phyloP scores from a whole-genome alignment of 1,140 invertebrate species.

The Drosophila sp. region DNA sequence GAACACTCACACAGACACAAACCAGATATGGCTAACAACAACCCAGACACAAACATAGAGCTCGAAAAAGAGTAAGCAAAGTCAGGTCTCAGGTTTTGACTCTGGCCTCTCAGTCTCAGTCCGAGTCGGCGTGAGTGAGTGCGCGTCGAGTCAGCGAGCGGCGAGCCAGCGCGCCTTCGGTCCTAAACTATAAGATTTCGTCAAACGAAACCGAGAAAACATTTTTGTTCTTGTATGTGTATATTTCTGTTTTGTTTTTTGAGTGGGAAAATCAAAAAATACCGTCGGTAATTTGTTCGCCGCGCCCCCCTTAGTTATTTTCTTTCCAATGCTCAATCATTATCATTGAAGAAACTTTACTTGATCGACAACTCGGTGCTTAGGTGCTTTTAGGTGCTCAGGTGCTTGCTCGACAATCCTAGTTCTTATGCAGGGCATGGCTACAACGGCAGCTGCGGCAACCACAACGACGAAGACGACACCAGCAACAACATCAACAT shows the following conservation, averaged over 20 bases:
- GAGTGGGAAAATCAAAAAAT: conserved; percentile 9
- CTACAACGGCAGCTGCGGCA: conserved; percentile 41
- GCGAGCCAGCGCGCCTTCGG: conserved; percentile 31
- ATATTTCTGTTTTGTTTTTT: background rate
- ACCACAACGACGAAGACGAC: conserved; percentile 22
- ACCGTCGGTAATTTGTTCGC: conserved; percentile 8
- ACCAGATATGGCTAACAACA: conserved; percentile 50
- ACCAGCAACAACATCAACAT: conserved; percentile 27
- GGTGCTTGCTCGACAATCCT: background rate
- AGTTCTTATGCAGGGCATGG: conserved; percentile 41
- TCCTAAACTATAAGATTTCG: background rate
- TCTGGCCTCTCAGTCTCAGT: conserved; percentile 54
- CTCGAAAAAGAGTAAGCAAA: conserved; percentile 39
- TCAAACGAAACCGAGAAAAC: background rate
- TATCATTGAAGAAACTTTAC: background rate
- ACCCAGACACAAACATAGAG: conserved; percentile 25
- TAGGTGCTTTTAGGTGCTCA: too few species aligned
- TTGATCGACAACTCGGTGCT: background rate
- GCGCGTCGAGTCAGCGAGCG: conserved; percentile 55
- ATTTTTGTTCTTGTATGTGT: background rate
- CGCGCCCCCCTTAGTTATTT: too few species aligned
- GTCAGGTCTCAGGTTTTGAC: conserved; percentile 44
- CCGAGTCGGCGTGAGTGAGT: conserved; percentile 73
- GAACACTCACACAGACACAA: conserved; percentile 53
- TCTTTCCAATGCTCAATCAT: background rate